A percentile compares a stretch with the other conserved stretches of the same genome.
Evolutionary conservation across 2,113 vertebrate genomes (phyloP).

Genomic region (Murina feae): DNA sequence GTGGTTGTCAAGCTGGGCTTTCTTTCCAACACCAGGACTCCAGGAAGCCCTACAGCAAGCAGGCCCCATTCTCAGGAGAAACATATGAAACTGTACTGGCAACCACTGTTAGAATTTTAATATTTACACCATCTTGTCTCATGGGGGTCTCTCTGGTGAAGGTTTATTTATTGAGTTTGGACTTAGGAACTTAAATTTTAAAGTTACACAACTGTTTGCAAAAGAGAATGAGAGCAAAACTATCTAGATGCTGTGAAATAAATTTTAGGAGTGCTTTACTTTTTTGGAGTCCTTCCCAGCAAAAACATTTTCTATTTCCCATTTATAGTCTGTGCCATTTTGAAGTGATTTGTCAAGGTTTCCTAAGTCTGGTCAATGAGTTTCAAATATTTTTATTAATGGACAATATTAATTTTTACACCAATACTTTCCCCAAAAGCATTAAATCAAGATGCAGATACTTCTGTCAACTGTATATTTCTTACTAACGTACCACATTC

Average conservation of each 20-base stretch:
- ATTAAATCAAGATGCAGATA: slow-evolving; percentile 29
- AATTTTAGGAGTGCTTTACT: slow-evolving; percentile 58
- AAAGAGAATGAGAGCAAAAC: slow-evolving; percentile 40
- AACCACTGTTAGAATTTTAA: background rate
- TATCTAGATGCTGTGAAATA: slow-evolving; percentile 55
- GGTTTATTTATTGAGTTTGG: slow-evolving; percentile 37
- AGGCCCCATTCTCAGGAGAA: background rate
- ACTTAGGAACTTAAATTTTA: slow-evolving; percentile 41
- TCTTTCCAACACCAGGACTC: background rate
- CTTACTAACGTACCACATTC: background rate
- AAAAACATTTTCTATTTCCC: slow-evolving; percentile 55
- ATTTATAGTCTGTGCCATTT: slow-evolving; percentile 62
- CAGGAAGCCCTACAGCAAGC: background rate
- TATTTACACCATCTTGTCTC: slow-evolving; percentile 21
- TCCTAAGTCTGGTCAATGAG: slow-evolving; percentile 54
- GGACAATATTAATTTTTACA: slow-evolving; percentile 54
- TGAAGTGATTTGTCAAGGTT: slow-evolving; percentile 66
- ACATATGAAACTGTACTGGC: background rate
- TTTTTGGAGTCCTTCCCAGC: slow-evolving; percentile 68
- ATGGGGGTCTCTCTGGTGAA: background rate
- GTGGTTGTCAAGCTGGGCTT: background rate
- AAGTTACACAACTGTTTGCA: slow-evolving; percentile 36
- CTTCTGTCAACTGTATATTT: slow-evolving; percentile 15
- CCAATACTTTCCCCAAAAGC: slow-evolving; percentile 18
- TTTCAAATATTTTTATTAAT: slow-evolving; percentile 57